Base-by-base conservation (phyloP, 2,113 vertebrate species). In the Aegithalos caudatus region DNA sequence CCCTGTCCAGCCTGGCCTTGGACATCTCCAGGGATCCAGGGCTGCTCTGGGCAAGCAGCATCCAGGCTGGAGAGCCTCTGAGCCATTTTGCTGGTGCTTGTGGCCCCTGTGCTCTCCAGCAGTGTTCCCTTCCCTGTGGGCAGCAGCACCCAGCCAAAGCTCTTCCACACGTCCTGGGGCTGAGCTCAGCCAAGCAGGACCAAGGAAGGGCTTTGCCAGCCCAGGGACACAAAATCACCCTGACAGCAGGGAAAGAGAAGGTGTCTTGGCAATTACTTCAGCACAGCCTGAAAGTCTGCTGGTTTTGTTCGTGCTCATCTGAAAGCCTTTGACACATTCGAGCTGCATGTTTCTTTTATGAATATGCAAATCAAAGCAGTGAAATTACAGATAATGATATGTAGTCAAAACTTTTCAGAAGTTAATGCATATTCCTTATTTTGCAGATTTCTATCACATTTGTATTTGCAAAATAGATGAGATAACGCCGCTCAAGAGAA, bases 381-480 rank as follows among this genome's bases (percentile, higher is more conserved):
- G 94, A 94, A 96, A 94, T 96, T 94, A 96, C 89, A 94, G 95
- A 94, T 95, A 93, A 96, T 96, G 94, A 96, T 91, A 92, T 91
- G 92, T 79, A 97, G 95, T 95, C 94, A 97, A 94, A 97, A 97
- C 96, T 96, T 96, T 94, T 94, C 96, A 94, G 88, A 91, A 96
- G 93, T 97, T 94, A 95, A 96, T 92, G 88, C 95, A 92, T 89
- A 94, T 94, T 90, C 91, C 89, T 93, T 95, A 93, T 96, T 97
- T 97, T 96, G 95, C 89, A 97, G 95, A 96, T 96, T 92, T 96
- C 95, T 92, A 96, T 95, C 94, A 65, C 90, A 82, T 95, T 94
- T 97, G 89, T 96, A 94, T 96, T 97, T 97, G 94, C 94, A 97
- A 96, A 97, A 95, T 94, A 97, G 92, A 94, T 95, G 92, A 96